Percentiles rank a stretch among this genome's conserved stretches.
Conservation (phyloP, 2,888 invertebrate species). For the Amphipoea lucens region DNA sequence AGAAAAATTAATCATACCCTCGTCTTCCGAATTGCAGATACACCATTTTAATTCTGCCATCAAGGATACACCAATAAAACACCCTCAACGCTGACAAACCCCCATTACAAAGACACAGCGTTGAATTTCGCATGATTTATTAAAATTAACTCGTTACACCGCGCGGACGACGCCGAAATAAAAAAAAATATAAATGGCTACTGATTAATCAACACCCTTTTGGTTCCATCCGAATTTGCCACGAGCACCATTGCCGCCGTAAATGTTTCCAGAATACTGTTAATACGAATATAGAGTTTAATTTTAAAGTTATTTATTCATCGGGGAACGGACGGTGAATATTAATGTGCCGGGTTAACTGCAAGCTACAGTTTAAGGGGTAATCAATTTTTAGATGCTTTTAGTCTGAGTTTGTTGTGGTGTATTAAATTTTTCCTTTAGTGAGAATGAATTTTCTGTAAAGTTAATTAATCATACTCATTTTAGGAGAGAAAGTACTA, state of each 20-base stretch:
- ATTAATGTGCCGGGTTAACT: conserved; percentile 53
- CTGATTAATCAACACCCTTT: conserved; percentile 66
- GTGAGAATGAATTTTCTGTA: background rate
- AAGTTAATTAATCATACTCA: conserved; percentile 4
- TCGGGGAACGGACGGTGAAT: conserved; percentile 46
- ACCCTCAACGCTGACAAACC: conserved; percentile 43
- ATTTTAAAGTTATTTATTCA: conserved; percentile 63
- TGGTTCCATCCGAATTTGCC: conserved; percentile 54
- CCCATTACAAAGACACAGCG: conserved; percentile 43
- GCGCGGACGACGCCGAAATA: conserved; percentile 44
- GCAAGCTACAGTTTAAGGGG: conserved; percentile 32
- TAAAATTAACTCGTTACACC: conserved; percentile 62
- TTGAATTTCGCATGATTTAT: conserved; percentile 67
- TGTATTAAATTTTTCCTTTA: conserved; percentile 3
- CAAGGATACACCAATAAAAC: conserved; percentile 59
- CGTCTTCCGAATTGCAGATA: conserved; percentile 47
- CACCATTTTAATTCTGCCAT: conserved; percentile 46
- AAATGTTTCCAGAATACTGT: conserved; percentile 49
- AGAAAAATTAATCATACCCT: conserved; percentile 39
- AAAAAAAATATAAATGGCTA: conserved; percentile 62
- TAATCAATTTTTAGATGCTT: conserved; percentile 49
- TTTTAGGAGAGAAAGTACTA: background rate
- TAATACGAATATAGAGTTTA: conserved; percentile 56
- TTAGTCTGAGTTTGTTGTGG: conserved; percentile 16
- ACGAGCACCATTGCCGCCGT: conserved; percentile 36